Evolutionary conservation across 2,797 vertebrate genomes (phyloP).

Genomic region (Malacoctenus gilli): DNA sequence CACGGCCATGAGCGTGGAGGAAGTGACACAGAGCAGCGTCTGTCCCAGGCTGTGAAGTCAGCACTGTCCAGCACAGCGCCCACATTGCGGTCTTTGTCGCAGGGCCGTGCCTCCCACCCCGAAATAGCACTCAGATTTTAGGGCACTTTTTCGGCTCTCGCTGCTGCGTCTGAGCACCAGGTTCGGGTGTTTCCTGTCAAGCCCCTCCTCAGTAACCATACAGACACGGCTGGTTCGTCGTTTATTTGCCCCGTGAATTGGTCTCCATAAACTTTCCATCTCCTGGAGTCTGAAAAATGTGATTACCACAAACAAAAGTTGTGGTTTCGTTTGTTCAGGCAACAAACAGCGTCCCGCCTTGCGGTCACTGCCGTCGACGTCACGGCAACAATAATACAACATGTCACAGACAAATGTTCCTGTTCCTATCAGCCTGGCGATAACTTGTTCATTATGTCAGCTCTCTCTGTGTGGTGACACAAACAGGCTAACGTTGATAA

Average conservation of each 20-base stretch:
- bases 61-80: conserved; percentile 48
- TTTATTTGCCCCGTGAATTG: no score
- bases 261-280: no score
- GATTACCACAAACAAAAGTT: no score
- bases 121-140: conserved; percentile 18
- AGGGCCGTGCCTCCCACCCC: conserved; percentile 25
- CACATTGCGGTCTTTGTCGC: conserved; percentile 74
- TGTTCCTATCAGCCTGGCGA: not conserved
- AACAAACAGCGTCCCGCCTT: conserved; percentile 3
- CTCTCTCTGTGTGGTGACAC: no score
- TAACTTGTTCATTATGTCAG: no score
- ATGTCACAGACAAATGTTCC: not conserved
- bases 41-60: conserved; percentile 67
- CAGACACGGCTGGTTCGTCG: no score
- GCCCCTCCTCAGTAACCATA: no score
- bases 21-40: conserved; percentile 73
- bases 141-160: not conserved
- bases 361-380: not conserved
- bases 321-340: not conserved
- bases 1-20: conserved; percentile 29
- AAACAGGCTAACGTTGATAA: no score
- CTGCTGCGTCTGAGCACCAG: no score
- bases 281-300: no score
- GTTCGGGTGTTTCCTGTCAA: no score
- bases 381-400: not conserved